These are phyloP conservation scores for Drosophila ogumai DNA, from an alignment of 1,140 invertebrate genomes.

Conservation along the genomic window DNA sequence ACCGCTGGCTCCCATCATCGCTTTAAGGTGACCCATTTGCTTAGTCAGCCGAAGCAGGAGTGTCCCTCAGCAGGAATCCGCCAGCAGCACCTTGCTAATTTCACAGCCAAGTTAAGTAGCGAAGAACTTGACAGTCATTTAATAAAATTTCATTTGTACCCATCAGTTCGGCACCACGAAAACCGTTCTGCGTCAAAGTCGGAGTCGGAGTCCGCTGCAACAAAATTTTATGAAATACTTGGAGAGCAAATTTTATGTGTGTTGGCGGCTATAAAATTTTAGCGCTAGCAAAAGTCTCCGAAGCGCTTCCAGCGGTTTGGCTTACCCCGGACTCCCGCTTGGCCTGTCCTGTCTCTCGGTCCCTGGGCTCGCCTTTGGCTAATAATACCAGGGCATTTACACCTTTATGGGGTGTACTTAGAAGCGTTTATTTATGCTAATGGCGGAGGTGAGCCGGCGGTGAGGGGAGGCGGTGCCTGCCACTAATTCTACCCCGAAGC, in stretches of 20 bases:
- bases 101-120: slow-evolving; percentile 48
- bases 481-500: slow-evolving; percentile 83
- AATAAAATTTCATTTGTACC: slow-evolving; percentile 76
- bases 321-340: slow-evolving; percentile 40
- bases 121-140: slow-evolving; percentile 70
- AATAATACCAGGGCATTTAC: slow-evolving; percentile 81
- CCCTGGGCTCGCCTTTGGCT: slow-evolving; percentile 57
- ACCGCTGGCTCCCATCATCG: neutral
- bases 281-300: slow-evolving; percentile 73
- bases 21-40: slow-evolving; percentile 37
- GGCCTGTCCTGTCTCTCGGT: slow-evolving; percentile 8
- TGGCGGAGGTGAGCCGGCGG: slow-evolving; percentile 48
- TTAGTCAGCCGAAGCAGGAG: slow-evolving; percentile 22
- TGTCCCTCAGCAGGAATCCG: slow-evolving; percentile 5
- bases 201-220: slow-evolving; percentile 45
- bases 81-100: slow-evolving; percentile 45
- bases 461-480: slow-evolving; percentile 46
- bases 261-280: slow-evolving; percentile 74
- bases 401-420: slow-evolving; percentile 81
- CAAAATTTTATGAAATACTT: slow-evolving; percentile 84
- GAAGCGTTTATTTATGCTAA: slow-evolving; percentile 83
- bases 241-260: slow-evolving; percentile 77
- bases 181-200: slow-evolving; percentile 11
- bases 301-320: slow-evolving; percentile 67
- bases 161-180: slow-evolving; percentile 21